Conservation (phyloP, 2,113 vertebrate species). For the Otolemur garnettii region DNA sequence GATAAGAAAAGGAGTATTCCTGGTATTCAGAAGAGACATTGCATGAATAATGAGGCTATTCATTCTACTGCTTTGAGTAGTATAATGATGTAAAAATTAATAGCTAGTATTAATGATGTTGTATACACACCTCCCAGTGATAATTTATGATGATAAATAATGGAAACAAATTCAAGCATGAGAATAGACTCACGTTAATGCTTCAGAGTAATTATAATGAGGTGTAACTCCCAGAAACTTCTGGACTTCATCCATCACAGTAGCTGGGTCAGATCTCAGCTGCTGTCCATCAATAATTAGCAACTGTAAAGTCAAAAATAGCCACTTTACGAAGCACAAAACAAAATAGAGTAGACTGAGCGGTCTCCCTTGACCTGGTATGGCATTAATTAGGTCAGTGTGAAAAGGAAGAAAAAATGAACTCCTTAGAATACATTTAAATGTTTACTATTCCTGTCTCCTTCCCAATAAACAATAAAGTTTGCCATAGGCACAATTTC, state of each 20-base stretch:
- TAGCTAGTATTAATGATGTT: conserved; percentile 26
- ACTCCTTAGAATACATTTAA: background rate
- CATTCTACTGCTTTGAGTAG: conserved; percentile 34
- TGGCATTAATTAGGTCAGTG: background rate
- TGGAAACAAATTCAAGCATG: conserved; percentile 48
- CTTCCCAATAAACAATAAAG: conserved; percentile 5
- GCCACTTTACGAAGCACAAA: conserved; percentile 60
- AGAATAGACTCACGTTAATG: conserved; percentile 93
- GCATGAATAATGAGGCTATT: conserved; percentile 53
- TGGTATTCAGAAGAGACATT: background rate
- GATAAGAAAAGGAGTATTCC: background rate
- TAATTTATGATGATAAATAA: conserved; percentile 58
- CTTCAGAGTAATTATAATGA: conserved; percentile 97
- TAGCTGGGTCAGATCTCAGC: conserved; percentile 94
- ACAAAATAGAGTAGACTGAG: background rate
- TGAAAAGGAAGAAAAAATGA: background rate
- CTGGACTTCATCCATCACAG: conserved; percentile 98
- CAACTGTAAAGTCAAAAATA: conserved; percentile 88
- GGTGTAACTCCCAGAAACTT: conserved; percentile 96
- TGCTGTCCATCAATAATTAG: conserved; percentile 99
- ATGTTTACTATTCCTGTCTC: background rate
- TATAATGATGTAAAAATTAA: conserved; percentile 42
- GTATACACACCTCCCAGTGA: conserved; percentile 35
- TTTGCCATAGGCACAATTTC: background rate
- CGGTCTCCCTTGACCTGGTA: background rate